These are phyloP conservation scores for Pholis gunnellus DNA, from an alignment of 2,113 vertebrate genomes.

Conservation along the genomic window DNA sequence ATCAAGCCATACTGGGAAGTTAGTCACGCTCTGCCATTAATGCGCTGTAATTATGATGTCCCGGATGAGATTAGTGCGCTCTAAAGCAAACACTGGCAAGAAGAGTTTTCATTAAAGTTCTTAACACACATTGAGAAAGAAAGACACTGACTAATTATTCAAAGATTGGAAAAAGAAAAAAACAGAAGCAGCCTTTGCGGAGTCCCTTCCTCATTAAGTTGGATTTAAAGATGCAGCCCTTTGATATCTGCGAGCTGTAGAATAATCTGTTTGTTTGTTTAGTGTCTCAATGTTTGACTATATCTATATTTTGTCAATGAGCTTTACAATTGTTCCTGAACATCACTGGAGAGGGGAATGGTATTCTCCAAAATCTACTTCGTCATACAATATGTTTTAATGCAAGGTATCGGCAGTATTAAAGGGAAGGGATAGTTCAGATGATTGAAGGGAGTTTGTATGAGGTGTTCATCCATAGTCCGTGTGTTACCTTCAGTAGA, in stretches of 20 bases:
- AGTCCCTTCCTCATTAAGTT: slow-evolving; percentile 18
- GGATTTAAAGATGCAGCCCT: slow-evolving; percentile 33
- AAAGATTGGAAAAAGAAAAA: neutral
- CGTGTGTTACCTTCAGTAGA: too few relatives aligned
- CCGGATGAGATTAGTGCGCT: slow-evolving; percentile 37
- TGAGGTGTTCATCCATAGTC: too few relatives aligned
- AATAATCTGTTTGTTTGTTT: slow-evolving; percentile 26
- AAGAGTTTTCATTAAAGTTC: slow-evolving; percentile 51
- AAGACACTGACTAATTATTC: slow-evolving; percentile 34
- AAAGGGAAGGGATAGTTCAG: too few relatives aligned
- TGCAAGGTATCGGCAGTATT: too few relatives aligned
- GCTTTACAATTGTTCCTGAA: neutral
- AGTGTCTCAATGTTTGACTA: neutral
- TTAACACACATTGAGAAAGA: slow-evolving; percentile 30
- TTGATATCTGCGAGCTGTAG: slow-evolving; percentile 20
- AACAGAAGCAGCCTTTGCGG: slow-evolving; percentile 14
- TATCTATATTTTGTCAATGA: neutral
- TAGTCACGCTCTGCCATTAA: slow-evolving; percentile 18
- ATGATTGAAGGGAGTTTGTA: too few relatives aligned
- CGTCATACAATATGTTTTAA: neutral
- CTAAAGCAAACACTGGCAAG: slow-evolving; percentile 37
- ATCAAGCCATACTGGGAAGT: slow-evolving; percentile 20
- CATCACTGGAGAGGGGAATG: neutral
- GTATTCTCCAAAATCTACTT: neutral
- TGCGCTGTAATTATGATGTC: slow-evolving; percentile 41